Evolutionary conservation across 2,797 vertebrate genomes (phyloP), one percentile per base, ranked within the genome.

Genomic region (Poeciliopsis turneri): DNA sequence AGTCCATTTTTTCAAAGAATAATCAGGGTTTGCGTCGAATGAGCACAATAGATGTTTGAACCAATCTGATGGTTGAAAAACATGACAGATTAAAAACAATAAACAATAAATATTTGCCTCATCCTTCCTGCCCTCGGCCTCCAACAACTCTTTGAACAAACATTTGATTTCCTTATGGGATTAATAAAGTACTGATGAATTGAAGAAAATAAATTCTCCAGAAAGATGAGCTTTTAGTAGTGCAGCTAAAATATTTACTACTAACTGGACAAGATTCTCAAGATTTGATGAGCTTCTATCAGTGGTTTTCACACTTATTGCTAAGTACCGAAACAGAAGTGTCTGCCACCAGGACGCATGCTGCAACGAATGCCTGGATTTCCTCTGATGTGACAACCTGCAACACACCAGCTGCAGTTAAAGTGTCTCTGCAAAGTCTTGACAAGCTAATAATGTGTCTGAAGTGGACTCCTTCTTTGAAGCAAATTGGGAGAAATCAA

Each of bases 331-430:
- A 69, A 77, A 23, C 75, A 83, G 79, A 77, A 46, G 71, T 80
- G 64, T 55, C 49, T 25, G 53, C 25, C 25, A n/a, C 53, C 53
- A 53, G 23, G 20, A 53, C 20, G 25, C 20, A 5, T 59, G 5
- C 13, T 28, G n/a, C 57, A 61, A 33, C 7, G 57, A 16, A 33
- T 16, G 72, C 81, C 81, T 87, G 85, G 84, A 92, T 91, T 92
- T 92, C 88, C 90, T 92, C 84, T 80, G 76, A 91, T 91, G 91
- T 92, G 88, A 90, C 89, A 90, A 85, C 83, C 71, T 66, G 80
- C 28, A 79, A 91, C 88, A 89, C 88, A 84, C 39, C 82, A 81
- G 87, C 90, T 90, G 89, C 88, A 92, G 79, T 83, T 87, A 91
- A 89, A 92, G 91, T 51, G 75, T 83, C 85, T 53, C 82, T 88